Conservation (phyloP, 2,113 vertebrate genomes). For the human region GRCh38 chr16:84201501-84202000, state of each 20-base stretch:
- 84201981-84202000: too few species aligned
- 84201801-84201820: background rate
- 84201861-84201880: background rate
- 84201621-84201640: too few species aligned
- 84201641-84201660: too few species aligned
- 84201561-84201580: background rate
- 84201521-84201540: background rate
- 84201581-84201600: too few species aligned
- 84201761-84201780: too few species aligned
- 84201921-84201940: too few species aligned
- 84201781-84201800: background rate
- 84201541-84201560: background rate
- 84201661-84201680: background rate
- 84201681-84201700: background rate
- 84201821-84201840: background rate
- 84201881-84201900: too few species aligned
- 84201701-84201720: accelerated
- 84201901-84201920: too few species aligned
- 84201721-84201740: background rate
- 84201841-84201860: background rate
- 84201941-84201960: too few species aligned
- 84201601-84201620: too few species aligned
- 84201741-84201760: too few species aligned
- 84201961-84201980: too few species aligned
- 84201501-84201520: background rate